Conservation (phyloP, 1,140 invertebrate species). For the Varroa destructor region DNA sequence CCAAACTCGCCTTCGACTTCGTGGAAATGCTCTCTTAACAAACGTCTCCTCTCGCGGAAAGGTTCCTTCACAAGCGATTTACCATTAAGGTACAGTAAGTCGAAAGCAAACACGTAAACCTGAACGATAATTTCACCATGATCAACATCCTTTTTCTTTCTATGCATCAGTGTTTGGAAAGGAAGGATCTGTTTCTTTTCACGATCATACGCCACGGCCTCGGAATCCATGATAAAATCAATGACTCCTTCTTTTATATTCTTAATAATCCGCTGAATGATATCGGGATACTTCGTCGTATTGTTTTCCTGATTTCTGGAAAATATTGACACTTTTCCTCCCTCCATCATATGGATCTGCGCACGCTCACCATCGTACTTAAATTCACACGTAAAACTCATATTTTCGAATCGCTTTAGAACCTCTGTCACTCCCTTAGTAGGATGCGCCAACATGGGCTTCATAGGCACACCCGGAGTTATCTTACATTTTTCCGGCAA, state of each 20-base stretch:
- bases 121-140: slow-evolving; percentile 85
- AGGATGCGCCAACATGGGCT: slow-evolving; percentile 97
- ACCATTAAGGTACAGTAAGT: slow-evolving; percentile 88
- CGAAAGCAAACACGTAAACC: slow-evolving; percentile 95
- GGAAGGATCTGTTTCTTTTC: slow-evolving; percentile 81
- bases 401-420: slow-evolving; percentile 70
- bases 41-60: slow-evolving; percentile 57
- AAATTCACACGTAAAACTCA: slow-evolving; percentile 94
- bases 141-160: slow-evolving; percentile 86
- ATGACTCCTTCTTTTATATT: slow-evolving; percentile 48
- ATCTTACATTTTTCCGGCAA: slow-evolving; percentile 71
- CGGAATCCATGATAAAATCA: slow-evolving; percentile 85
- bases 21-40: slow-evolving; percentile 59
- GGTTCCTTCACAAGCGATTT: slow-evolving; percentile 65
- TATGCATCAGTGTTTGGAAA: slow-evolving; percentile 88
- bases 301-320: slow-evolving; percentile 97
- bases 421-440: slow-evolving; percentile 79
- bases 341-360: slow-evolving; percentile 66
- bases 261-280: slow-evolving; percentile 57
- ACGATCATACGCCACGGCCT: slow-evolving; percentile 91
- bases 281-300: slow-evolving; percentile 93
- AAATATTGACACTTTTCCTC: slow-evolving; percentile 60
- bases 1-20: slow-evolving; percentile 68
- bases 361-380: slow-evolving; percentile 99
- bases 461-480: slow-evolving; percentile 81